Percentiles rank a stretch among this genome's conserved stretches.
Conservation (phyloP, 2,113 vertebrate species). For the Tenrec ecaudatus region DNA sequence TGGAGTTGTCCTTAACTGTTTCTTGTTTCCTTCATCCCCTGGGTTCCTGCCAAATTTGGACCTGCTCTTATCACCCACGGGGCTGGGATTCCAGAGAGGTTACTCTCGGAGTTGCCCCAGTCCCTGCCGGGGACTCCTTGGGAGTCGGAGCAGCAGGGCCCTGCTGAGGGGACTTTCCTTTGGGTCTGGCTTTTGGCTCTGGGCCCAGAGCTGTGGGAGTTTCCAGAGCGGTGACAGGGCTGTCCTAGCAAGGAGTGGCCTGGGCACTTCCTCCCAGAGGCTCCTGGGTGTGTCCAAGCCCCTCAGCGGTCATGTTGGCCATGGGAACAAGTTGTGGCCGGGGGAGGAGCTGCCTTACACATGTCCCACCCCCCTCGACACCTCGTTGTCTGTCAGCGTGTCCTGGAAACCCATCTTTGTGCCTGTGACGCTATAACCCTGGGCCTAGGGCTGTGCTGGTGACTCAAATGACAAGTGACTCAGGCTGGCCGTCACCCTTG, state of each 20-base stretch:
- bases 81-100: neutral
- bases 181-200: slow-evolving; percentile 30
- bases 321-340: neutral
- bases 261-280: slow-evolving; percentile 59
- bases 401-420: neutral
- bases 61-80: neutral
- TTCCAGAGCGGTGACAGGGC: slow-evolving; percentile 68
- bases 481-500: neutral
- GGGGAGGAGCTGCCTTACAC: neutral
- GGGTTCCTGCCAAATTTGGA: slow-evolving; percentile 39
- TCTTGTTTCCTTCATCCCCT: slow-evolving; percentile 67
- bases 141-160: slow-evolving; percentile 3
- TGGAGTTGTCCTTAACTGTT: slow-evolving; percentile 68
- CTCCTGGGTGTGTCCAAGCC: slow-evolving; percentile 7
- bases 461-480: neutral
- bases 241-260: slow-evolving; percentile 9
- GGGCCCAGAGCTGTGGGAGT: slow-evolving; percentile 45
- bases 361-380: neutral
- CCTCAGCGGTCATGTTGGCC: neutral
- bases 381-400: neutral
- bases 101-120: neutral
- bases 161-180: slow-evolving; percentile 58
- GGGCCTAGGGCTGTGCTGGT: neutral
- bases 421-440: neutral
- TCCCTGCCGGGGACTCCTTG: neutral